Base-by-base conservation (phyloP, 2,888 invertebrate species). In the Andrena chrysosceles region DNA sequence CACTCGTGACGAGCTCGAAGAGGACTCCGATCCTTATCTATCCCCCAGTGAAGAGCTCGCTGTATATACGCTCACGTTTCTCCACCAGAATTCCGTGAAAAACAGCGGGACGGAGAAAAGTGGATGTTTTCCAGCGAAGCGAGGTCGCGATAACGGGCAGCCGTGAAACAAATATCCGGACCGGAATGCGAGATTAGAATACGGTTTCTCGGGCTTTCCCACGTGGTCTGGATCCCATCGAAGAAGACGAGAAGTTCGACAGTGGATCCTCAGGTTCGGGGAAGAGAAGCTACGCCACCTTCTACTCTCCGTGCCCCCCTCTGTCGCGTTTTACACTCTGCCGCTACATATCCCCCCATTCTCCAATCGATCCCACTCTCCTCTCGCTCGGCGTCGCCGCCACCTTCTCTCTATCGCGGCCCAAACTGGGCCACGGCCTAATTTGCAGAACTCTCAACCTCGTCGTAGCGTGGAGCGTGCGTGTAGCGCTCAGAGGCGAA, bases 361-460 rank as follows among this genome's bases (percentile, higher is more conserved):
- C n/a, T 16, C 13, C 56, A 63, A 70, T 74, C 87, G 85, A 77
- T 85, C 73, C 81, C 83, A 73, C 81, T 62, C 79, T 81, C 35
- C 81, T 77, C 68, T 59, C 6, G 33, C 42, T 56, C 16, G 42
- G 66, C 48, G 20, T 48, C 63, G 33, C 29, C 70, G 26, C 80
- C 70, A 71, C 84, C 72, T 77, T 66, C 80, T 77, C 83, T 84
- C 84, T 85, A 83, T 89, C 81, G 90, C 76, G 68, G 78, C 79
- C 80, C 78, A 85, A 93, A 93, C 91, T 93, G 93, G 93, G 93
- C 93, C 93, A 93, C 92, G 93, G 92, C 92, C 93, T 91, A 93
- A 93, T 93, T 93, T 92, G 89, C 91, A 90, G 88, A 89, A 90
- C 89, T 91, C 91, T 87, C 87, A 88, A 81, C 90, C 89, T 90